Percentiles rank a stretch among this genome's conserved stretches.
These are phyloP conservation scores for Acrocephalus kingi DNA, from an alignment of 2,113 vertebrate species.

Conservation along the genomic window DNA sequence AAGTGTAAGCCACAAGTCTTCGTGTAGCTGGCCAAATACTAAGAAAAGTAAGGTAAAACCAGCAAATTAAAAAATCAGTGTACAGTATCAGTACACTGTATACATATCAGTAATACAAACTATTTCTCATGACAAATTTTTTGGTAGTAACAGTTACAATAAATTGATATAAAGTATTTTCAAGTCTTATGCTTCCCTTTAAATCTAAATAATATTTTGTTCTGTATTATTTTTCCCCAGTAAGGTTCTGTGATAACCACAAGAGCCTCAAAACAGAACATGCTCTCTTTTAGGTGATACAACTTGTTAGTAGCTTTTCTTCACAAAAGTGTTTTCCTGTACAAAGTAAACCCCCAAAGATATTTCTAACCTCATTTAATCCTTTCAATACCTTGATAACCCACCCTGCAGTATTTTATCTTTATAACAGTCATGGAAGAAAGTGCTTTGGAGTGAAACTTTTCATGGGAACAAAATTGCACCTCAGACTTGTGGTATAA, in stretches of 20 bases:
- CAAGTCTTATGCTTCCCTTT: neutral
- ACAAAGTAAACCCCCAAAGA: slow-evolving; percentile 12
- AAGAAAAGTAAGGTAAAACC: neutral
- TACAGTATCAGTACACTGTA: too few relatives aligned
- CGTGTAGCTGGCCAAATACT: neutral
- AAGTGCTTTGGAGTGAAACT: slow-evolving; percentile 27
- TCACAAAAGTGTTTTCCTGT: neutral
- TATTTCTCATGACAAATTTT: neutral
- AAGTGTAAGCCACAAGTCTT: neutral
- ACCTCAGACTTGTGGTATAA: slow-evolving; percentile 16
- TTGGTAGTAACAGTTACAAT: neutral
- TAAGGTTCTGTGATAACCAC: neutral
- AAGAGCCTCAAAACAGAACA: neutral
- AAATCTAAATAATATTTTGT: neutral
- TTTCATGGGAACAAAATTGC: slow-evolving; percentile 25
- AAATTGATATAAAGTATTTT: neutral
- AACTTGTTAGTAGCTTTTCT: neutral
- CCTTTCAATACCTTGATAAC: slow-evolving; percentile 44
- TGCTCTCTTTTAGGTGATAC: neutral
- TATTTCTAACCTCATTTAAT: slow-evolving; percentile 50
- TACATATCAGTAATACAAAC: neutral
- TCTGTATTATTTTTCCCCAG: neutral
- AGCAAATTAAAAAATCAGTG: neutral
- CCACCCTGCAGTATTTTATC: slow-evolving; percentile 44
- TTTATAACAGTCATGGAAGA: slow-evolving; percentile 43